phyloP scores from a whole-genome alignment of 35 echinoderm and acorn worm species.

The Antedon bifida region DNA sequence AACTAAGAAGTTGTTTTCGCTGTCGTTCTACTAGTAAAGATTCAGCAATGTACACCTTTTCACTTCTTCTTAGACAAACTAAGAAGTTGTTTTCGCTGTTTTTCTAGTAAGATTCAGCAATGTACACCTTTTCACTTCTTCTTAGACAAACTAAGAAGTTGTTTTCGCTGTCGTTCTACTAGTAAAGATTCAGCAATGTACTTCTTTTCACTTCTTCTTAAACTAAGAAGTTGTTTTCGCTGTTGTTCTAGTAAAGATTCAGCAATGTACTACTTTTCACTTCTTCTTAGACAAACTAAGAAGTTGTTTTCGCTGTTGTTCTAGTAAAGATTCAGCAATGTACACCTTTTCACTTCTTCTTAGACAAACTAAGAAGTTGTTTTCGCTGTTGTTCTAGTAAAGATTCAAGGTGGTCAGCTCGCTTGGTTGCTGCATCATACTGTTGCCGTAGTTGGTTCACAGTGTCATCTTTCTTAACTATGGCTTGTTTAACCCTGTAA shows the following conservation, averaged over 20 bases:
- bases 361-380: conserved; percentile 46
- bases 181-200: too few relatives aligned
- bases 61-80: conserved; percentile 4
- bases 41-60: too few relatives aligned
- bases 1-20: too few relatives aligned
- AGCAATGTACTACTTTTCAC: too few relatives aligned
- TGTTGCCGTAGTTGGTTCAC: conserved; percentile 85
- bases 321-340: conserved; percentile 74
- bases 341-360: neutral
- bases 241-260: too few relatives aligned
- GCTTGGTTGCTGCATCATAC: conserved; percentile 68
- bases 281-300: too few relatives aligned
- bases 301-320: conserved; percentile 98
- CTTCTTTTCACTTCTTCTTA: too few relatives aligned
- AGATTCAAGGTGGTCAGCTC: conserved; percentile 94
- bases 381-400: conserved; percentile 91
- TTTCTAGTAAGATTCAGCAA: conserved; percentile 76
- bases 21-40: conserved; percentile 91
- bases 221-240: too few relatives aligned
- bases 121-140: neutral
- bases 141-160: conserved; percentile 36
- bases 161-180: too few relatives aligned
- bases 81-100: conserved; percentile 89
- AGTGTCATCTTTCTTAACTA: conserved; percentile 89
- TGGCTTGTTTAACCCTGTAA: conserved; percentile 84